Base-by-base conservation (phyloP, 2,113 vertebrate species). In the Atractosteus spatula region DNA sequence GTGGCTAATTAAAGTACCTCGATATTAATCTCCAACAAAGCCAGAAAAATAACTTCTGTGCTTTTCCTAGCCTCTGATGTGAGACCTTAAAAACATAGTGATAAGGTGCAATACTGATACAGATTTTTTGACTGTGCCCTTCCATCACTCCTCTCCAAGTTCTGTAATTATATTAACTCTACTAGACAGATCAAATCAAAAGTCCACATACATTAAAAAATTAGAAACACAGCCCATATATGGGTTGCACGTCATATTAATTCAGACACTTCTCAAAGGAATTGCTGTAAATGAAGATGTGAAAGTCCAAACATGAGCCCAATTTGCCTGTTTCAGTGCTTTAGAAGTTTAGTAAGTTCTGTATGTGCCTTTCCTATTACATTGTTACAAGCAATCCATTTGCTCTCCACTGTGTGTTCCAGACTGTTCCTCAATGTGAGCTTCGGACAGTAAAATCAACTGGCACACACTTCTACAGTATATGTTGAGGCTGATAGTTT, bases 121-220 rank as follows among this genome's bases (percentile, higher is more conserved):
- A 62, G 12, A 71, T 55, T 55, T 51, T 51, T 51, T 51, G 47
- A 51, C 10, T 51, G 10, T 10, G 1, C 47, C 82, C 79, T 81
- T 81, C 73, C 82, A 69, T 71, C 55, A 72, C 85, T 87, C 84
- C 83, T 83, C 85, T 82, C 84, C 82, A 87, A 87, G 85, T 89
- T 83, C 83, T 81, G 89, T 89, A 91, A 92, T 92, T 92, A 92
- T 91, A 86, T 90, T 88, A 91, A 92, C 90, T 90, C 89, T 91
- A 92, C 92, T 91, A 85, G 84, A 84, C 84, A 89, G 89, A 91
- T 92, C 87, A 84, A 87, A 85, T 76, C 71, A 84, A 83, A 74
- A 81, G 86, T 92, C 91, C 91, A 91, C 89, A 90, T 91, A 85
- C 91, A 87, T 86, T 86, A 89, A 90, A 92, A 91, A 91, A 93